Evolutionary conservation across 2,888 invertebrate genomes (phyloP), one percentile per base, ranked within the genome.

Genomic region (Iselma pallidipennis): DNA sequence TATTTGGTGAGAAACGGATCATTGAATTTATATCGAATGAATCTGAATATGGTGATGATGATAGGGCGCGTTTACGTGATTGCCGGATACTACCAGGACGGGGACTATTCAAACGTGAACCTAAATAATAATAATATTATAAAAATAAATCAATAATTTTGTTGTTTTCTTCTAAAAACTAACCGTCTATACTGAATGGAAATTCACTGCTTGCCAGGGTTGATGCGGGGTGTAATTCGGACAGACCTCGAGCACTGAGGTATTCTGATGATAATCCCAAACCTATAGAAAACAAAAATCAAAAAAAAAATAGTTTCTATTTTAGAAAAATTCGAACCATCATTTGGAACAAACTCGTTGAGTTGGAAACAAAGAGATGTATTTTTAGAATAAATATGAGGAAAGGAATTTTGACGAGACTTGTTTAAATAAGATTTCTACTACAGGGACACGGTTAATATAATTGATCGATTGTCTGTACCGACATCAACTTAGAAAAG

Each of bases 1-100:
- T 95, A 72, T 95, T 94, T 4, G 97, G 97, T 5, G 96, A 96
- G 72, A 96, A 96, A 63, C 97, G 88, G 71, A 98, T 97, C 86
- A 98, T 92, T 57, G 96, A 95, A 76, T 96, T 96, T 77, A 98
- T 89, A 83, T 98, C 97, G 69, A 96, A 92, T 59, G 95, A 94
- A 71, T 97, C 97, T 0, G 96, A 96, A 81, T 97, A 96, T 0
- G 94, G 94, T 12, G 97, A 97, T 79, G 94, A 95, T 60, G 96
- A 96, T 1, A 97, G 87, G 0, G 97, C 96, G 66, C 98, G 86
- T 80, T 98, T 98, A 42, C 97, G 88, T 57, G 90, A 88, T 62
- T 83, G 82, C 23, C 85, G 80, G 56, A 85, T 72, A 69, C 81
- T 80, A 23, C 80, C 73, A 37, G 81, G 80, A 28, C 82, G 76